These are phyloP conservation scores for Chorisops tibialis DNA, from an alignment of 2,888 invertebrate species.

Conservation along the genomic window DNA sequence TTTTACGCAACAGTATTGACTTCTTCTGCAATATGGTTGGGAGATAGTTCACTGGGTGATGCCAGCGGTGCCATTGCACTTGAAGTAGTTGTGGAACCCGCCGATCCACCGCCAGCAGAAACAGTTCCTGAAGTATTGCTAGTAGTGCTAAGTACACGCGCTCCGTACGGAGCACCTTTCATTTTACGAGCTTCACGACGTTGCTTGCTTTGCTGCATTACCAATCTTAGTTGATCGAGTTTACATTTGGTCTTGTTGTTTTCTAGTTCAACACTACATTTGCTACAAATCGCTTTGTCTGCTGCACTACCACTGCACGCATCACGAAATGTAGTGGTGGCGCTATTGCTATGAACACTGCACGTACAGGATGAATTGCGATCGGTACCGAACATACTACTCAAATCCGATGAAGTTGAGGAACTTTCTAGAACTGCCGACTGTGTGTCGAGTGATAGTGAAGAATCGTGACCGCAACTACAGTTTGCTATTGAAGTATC, in stretches of 20 bases:
- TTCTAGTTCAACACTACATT: constrained; percentile 61
- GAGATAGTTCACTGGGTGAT: constrained; percentile 46
- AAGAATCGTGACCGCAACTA: constrained; percentile 5
- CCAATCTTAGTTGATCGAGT: constrained; percentile 79
- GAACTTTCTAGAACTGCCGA: constrained; percentile 11
- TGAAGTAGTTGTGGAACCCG: constrained; percentile 29
- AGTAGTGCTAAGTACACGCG: constrained; percentile 36
- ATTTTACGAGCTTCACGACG: constrained; percentile 74
- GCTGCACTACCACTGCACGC: background rate
- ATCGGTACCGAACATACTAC: constrained; percentile 33
- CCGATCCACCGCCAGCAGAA: constrained; percentile 1
- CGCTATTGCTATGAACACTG: constrained; percentile 37
- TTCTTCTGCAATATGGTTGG: constrained; percentile 51
- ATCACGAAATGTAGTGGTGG: constrained; percentile 21
- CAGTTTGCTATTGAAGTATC: background rate
- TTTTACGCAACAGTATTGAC: constrained; percentile 51
- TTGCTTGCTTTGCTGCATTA: constrained; percentile 87
- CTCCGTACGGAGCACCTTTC: constrained; percentile 63
- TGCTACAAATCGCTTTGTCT: constrained; percentile 44
- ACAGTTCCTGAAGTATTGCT: background rate
- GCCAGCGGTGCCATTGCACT: constrained; percentile 38
- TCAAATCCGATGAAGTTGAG: constrained; percentile 10
- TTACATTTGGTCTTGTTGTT: constrained; percentile 81
- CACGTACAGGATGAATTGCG: constrained; percentile 42
- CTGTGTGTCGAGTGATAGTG: constrained; percentile 33